Base-by-base conservation (phyloP, 2,888 invertebrate species). In the Cephus sareptanus region DNA sequence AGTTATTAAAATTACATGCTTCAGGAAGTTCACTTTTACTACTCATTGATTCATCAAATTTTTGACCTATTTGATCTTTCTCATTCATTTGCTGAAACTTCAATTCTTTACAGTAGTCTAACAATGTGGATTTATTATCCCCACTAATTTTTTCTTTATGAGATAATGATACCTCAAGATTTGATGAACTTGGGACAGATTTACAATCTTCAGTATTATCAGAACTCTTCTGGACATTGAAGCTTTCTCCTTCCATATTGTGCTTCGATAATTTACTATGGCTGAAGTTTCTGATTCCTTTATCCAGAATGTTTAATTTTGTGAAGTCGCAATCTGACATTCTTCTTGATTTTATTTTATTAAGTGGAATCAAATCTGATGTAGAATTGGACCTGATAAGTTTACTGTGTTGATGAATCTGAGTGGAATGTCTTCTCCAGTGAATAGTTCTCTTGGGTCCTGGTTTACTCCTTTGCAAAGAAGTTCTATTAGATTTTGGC, bases 371-470 rank as follows among this genome's bases (percentile, higher is more conserved):
- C 1, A 87, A 71, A 56, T 87, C 84, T 0, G 89, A 86, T 23
- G 81, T 84, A 0, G 89, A 87, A 73, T 79, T 87, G 6, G 87
- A 87, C 31, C 83, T 82, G 15, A 82, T 84, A 12, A 88, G 74
- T 33, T 85, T 85, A 9, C 82, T 84, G 6, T 82, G 82, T 56
- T 81, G 56, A 23, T 56, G 56, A 56, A 56, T 23, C 23, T 23
- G 56, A 6, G 23, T 56, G 23, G 56, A 56, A 56, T 56, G 56
- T 56, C 56, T 56, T 30, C n/a, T 35, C 23, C 35, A 33, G 33
- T 71, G 71, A 15, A 71, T 34, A 34, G 9, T 71, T 34, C 34
- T 31, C 31, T 37, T 13, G 23, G 31, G 34, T n/a, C 33, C 40
- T 56, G 71, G 56, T 78, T 77, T 75, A 23, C 23, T 35, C 12